These are phyloP conservation scores for Desmodus rotundus DNA, from an alignment of 2,113 vertebrate species.

Conservation along the genomic window DNA sequence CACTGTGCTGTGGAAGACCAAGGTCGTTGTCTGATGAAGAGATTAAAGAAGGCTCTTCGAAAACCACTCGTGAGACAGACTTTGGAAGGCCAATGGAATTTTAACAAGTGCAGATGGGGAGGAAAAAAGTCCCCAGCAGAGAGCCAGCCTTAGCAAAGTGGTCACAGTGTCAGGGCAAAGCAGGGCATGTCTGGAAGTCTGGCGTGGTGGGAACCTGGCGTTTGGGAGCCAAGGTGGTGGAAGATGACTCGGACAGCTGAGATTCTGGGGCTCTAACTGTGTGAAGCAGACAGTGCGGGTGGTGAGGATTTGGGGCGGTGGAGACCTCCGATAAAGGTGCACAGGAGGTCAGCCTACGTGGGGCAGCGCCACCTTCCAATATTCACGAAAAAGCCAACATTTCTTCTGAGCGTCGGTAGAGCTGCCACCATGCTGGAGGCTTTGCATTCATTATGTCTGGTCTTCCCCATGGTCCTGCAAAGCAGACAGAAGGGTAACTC, in stretches of 20 bases:
- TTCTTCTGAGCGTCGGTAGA: neutral
- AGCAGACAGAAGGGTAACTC: neutral
- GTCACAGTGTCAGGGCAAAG: neutral
- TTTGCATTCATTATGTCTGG: neutral
- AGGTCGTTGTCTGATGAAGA: neutral
- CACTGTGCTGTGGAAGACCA: neutral
- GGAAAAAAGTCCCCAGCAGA: neutral
- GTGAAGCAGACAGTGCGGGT: neutral
- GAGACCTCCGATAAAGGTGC: neutral
- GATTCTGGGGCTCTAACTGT: neutral
- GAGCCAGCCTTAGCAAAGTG: neutral
- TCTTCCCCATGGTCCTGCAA: neutral
- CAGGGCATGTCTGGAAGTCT: neutral
- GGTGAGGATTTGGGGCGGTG: neutral
- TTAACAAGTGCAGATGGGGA: neutral
- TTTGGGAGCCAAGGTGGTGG: neutral
- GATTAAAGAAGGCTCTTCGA: neutral
- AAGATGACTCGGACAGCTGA: neutral
- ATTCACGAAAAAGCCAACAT: neutral
- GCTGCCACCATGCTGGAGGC: neutral
- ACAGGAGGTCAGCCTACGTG: neutral
- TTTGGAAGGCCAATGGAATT: slow-evolving; percentile 12
- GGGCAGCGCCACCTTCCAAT: neutral
- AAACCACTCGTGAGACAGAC: neutral
- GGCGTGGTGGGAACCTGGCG: neutral